Evolutionary conservation across 2,113 vertebrate species (phyloP).

Genomic region (Nipponia nippon): DNA sequence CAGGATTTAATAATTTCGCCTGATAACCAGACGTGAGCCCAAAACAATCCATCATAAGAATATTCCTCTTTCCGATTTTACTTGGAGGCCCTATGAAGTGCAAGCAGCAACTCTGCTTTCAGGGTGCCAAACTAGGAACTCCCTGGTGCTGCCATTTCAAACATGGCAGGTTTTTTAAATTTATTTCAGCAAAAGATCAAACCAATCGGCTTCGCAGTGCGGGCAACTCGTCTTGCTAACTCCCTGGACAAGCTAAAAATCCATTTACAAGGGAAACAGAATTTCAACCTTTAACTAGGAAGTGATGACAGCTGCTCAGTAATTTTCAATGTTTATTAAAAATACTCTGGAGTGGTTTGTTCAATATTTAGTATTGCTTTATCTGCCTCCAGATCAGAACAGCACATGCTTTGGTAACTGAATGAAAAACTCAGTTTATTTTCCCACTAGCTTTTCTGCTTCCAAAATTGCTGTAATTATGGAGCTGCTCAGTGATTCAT

Average conservation of each 20-base stretch:
- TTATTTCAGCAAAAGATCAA: background rate
- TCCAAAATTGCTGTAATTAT: slow-evolving; percentile 6
- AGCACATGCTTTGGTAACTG: slow-evolving; percentile 2
- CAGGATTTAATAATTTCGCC: background rate
- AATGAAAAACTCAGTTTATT: slow-evolving; percentile 15
- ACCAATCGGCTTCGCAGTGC: background rate
- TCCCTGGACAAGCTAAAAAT: background rate
- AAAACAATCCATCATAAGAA: background rate
- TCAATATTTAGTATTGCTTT: slow-evolving; percentile 32
- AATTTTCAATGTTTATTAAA: slow-evolving; percentile 15
- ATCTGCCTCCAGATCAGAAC: slow-evolving; percentile 43
- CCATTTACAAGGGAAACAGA: background rate
- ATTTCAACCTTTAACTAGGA: background rate
- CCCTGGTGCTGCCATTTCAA: background rate
- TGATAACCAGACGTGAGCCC: background rate
- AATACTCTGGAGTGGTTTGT: background rate
- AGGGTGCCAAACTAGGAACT: background rate
- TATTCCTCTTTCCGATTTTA: background rate
- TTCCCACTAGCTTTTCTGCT: slow-evolving; percentile 3
- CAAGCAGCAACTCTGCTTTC: background rate
- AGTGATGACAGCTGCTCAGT: slow-evolving; percentile 13
- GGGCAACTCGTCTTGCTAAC: background rate
- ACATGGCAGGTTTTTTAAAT: background rate
- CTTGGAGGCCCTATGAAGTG: background rate
- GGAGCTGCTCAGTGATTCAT: slow-evolving; percentile 1